Evolutionary conservation across 2,888 invertebrate species (phyloP).

Genomic region (Meandrusa payeni): DNA sequence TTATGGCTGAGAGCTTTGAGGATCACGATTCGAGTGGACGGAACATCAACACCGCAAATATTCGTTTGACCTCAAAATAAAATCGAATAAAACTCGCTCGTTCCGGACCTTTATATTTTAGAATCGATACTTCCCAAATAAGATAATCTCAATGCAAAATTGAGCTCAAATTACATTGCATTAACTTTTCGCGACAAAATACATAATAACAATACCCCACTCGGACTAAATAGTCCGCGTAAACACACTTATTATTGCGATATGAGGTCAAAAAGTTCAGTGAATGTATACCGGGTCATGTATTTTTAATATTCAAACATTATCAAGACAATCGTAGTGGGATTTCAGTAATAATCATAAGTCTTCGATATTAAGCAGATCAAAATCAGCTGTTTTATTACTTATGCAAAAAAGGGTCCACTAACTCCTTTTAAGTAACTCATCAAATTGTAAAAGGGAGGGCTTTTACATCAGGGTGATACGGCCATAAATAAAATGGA

Average conservation of each 20-base stretch:
- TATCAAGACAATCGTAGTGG: slow-evolving; percentile 11
- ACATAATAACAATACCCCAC: too few relatives aligned
- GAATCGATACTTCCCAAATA: slow-evolving; percentile 36
- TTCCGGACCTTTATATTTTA: slow-evolving; percentile 40
- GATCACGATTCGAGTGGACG: slow-evolving; percentile 21
- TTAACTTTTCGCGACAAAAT: slow-evolving; percentile 45
- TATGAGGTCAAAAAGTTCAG: slow-evolving; percentile 44
- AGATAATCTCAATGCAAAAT: slow-evolving; percentile 46
- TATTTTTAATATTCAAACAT: slow-evolving; percentile 26
- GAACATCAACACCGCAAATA: slow-evolving; percentile 17
- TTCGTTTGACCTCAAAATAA: slow-evolving; percentile 46
- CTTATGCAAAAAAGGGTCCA: slow-evolving; percentile 34
- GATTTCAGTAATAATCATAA: slow-evolving; percentile 19
- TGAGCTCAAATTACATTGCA: slow-evolving; percentile 46
- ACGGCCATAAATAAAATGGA: slow-evolving; percentile 47
- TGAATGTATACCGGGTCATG: slow-evolving; percentile 34
- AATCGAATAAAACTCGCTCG: slow-evolving; percentile 36
- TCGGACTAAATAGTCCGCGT: too few relatives aligned
- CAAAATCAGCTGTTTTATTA: too few relatives aligned
- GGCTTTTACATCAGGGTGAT: slow-evolving; percentile 40
- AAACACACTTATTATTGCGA: too few relatives aligned
- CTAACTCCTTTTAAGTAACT: slow-evolving; percentile 45
- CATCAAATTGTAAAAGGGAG: slow-evolving; percentile 41
- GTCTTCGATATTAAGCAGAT: slow-evolving; percentile 5
- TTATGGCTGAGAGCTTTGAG: slow-evolving; percentile 26